phyloP scores from a whole-genome alignment of 2,888 invertebrate genomes.

The Dichetophora obliterata region DNA sequence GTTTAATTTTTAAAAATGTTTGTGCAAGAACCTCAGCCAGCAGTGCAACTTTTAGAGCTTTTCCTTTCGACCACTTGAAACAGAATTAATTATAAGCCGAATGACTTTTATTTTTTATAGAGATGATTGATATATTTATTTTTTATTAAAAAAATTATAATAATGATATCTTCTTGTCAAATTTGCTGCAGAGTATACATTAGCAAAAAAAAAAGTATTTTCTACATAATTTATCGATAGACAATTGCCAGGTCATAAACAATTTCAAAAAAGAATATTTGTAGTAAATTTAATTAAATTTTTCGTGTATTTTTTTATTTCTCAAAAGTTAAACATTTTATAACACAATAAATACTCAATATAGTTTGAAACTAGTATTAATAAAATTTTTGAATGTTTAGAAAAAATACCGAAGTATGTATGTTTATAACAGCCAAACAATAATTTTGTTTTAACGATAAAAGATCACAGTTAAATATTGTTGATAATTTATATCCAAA shows the following conservation, averaged over 20 bases:
- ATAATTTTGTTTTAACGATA: constrained; percentile 59
- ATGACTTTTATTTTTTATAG: no score
- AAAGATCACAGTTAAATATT: constrained; percentile 67
- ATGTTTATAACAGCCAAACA: constrained; percentile 57
- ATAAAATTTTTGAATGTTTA: constrained; percentile 8
- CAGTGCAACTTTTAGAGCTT: no score
- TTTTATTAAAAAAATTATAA: no score
- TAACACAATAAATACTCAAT: not conserved
- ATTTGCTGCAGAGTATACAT: no score
- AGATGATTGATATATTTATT: no score
- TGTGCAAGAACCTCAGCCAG: no score
- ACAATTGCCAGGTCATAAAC: not conserved
- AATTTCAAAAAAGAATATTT: not conserved
- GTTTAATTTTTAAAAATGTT: no score
- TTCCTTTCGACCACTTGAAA: no score
- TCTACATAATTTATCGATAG: no score
- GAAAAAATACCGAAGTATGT: constrained; percentile 27
- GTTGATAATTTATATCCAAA: constrained; percentile 54
- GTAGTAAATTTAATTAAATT: not conserved
- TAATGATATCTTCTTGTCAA: no score
- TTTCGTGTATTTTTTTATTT: not conserved
- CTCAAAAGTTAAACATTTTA: not conserved
- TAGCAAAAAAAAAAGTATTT: no score
- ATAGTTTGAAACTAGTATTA: constrained; percentile 6
- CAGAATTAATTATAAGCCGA: no score